Percentiles rank a stretch among this genome's conserved stretches.
Evolutionary conservation across 2,888 invertebrate genomes (phyloP).

Genomic region (Hipparchia semele): DNA sequence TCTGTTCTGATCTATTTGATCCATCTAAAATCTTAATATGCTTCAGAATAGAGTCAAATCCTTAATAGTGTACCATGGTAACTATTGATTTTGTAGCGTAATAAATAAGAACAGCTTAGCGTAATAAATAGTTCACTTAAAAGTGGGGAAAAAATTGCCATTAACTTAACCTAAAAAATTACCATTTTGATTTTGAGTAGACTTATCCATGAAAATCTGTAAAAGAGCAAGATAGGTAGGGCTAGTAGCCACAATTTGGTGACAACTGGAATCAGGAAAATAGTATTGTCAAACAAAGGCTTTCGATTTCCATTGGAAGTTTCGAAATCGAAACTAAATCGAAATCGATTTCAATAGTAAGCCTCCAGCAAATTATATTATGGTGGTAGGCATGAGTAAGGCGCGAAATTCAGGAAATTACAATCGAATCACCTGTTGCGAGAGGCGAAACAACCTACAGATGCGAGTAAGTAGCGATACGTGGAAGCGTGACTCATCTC

Average conservation of each 20-base stretch:
- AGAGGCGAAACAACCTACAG: constrained; percentile 27
- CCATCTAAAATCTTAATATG: background rate
- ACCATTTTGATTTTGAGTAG: too few relatives aligned
- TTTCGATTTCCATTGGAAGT: background rate
- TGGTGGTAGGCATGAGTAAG: constrained; percentile 33
- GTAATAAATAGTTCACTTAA: too few relatives aligned
- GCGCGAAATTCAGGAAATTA: constrained; percentile 44
- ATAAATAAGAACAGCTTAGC: too few relatives aligned
- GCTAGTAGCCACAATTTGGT: too few relatives aligned
- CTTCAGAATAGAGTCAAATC: background rate
- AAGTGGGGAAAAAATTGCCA: too few relatives aligned
- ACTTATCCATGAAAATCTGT: too few relatives aligned
- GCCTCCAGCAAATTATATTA: background rate
- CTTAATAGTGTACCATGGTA: background rate
- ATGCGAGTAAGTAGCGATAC: constrained; percentile 15
- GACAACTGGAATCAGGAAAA: too few relatives aligned
- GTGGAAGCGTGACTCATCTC: constrained; percentile 31
- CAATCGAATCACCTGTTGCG: constrained; percentile 46
- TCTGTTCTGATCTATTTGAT: background rate
- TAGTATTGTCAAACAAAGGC: too few relatives aligned
- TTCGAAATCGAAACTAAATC: background rate
- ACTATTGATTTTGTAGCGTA: too few relatives aligned
- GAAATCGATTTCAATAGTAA: background rate
- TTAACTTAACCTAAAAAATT: too few relatives aligned
- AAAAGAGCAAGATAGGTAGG: too few relatives aligned